Evolutionary conservation across 2,888 invertebrate genomes (phyloP).

Genomic region (Hydraecia micacea): DNA sequence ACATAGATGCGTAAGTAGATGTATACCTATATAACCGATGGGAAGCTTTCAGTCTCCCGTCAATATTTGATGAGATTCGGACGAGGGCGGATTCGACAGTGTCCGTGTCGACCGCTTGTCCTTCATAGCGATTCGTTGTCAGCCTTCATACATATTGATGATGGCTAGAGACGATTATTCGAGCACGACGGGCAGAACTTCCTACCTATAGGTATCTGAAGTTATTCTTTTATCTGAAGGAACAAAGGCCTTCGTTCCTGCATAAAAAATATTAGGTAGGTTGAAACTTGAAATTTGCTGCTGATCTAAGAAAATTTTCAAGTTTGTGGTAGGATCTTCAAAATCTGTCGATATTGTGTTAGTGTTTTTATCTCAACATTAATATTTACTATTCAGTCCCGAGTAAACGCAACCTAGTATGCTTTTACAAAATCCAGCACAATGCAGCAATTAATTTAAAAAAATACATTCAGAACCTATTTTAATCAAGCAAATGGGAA

Average conservation of each 20-base stretch:
- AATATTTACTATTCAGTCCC: not conserved
- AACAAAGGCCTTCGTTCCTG: not conserved
- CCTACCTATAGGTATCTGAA: conserved; percentile 22
- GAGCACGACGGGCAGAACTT: conserved; percentile 26
- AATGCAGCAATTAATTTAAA: not conserved
- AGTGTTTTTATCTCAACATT: not conserved
- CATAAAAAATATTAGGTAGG: not conserved
- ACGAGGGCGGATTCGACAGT: conserved; percentile 72
- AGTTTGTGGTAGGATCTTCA: not conserved
- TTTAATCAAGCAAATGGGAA: not conserved
- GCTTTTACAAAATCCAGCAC: not conserved
- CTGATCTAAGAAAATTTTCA: not conserved
- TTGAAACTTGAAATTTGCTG: not conserved
- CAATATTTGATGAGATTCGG: conserved; percentile 88
- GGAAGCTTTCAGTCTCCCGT: conserved; percentile 82
- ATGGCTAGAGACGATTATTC: conserved; percentile 49
- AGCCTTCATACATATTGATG: conserved; percentile 64
- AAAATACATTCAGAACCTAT: not conserved
- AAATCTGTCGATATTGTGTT: too few species aligned
- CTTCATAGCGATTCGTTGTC: conserved; percentile 61
- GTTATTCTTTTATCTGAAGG: conserved; percentile 2
- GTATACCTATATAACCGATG: conserved; percentile 46
- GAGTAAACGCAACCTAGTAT: not conserved
- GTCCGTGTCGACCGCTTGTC: conserved; percentile 65
- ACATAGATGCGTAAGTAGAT: conserved; percentile 59